Base-by-base conservation (phyloP, 2,888 invertebrate species). In the Cepaea hortensis region DNA sequence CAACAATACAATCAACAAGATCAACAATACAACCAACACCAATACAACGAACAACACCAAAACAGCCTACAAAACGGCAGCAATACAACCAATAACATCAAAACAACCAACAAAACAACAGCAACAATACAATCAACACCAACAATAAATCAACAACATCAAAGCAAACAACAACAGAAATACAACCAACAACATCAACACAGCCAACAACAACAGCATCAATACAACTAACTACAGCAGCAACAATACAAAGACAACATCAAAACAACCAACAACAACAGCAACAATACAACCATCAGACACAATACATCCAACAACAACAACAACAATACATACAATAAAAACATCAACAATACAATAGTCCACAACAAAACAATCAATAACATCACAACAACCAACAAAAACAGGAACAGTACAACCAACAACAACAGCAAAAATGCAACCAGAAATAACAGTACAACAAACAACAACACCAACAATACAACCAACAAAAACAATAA, bases 1-100 rank as follows among this genome's bases (percentile, higher is more conserved):
- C 6, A 72, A 72, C 6, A 72, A 23, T 7, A 72, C 23, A 35
- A 72, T 35, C 6, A 72, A 9, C 6, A 72, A 72, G 0, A 72
- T 35, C 6, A 18, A 84, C 0, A 75, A 50, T 23, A 61, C 50
- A 70, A 75, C 82, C 75, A 77, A 15, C 68, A 79, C 85, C 61
- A 72, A 70, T 9, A 72, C 6, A 23, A 72, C 6, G 1, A n/a
- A 70, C 15, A 70, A 20, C 20, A 70, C 15, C 6, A 70, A 70
- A 20, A 70, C 15, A 65, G 18, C 65, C 18, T 65, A 65, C 18
- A 65, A 18, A 65, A 35, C 35, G 35, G 35, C 35, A 35, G 35
- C 35, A 35, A 35, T 35, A 35, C 35, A 35, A 35, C 0, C 35
- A 35, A 35, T 35, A 35, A 35, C 35, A 35, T 35, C 35, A 35